A percentile compares a stretch with the other conserved stretches of the same genome.
These are phyloP conservation scores for Paralichthys olivaceus DNA, from an alignment of 2,113 vertebrate species.

Conservation along the genomic window DNA sequence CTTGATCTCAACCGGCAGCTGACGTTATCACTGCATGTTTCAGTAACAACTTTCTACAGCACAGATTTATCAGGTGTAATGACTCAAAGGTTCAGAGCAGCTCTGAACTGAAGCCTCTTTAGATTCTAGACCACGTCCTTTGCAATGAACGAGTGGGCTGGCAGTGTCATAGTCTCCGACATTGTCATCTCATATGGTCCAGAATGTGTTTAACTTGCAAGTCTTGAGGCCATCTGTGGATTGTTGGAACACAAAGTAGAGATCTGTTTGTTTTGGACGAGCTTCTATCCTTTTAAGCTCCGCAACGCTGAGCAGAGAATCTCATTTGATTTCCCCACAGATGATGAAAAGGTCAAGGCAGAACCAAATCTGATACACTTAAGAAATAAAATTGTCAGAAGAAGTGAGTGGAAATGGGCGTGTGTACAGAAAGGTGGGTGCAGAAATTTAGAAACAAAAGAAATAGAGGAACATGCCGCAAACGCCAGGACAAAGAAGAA, in stretches of 20 bases:
- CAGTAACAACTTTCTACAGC: not conserved
- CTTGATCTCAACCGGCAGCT: not conserved
- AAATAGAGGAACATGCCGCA: conserved; percentile 24
- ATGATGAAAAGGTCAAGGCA: conserved; percentile 22
- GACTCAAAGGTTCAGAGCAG: conserved; percentile 1
- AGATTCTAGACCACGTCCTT: conserved; percentile 22
- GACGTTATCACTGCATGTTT: not conserved
- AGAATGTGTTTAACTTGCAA: conserved; percentile 61
- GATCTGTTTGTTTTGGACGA: conserved; percentile 60
- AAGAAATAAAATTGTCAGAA: conserved; percentile 16
- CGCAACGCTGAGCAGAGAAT: conserved; percentile 4
- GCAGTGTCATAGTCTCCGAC: conserved; percentile 30
- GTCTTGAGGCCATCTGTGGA: conserved; percentile 68
- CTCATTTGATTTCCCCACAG: conserved; percentile 44
- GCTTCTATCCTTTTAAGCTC: conserved; percentile 31
- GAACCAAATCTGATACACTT: conserved; percentile 28
- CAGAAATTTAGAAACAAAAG: conserved; percentile 4
- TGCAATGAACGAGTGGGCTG: conserved; percentile 20
- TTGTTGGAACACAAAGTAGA: conserved; percentile 46
- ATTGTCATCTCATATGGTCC: conserved; percentile 62
- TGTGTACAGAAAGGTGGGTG: conserved; percentile 18
- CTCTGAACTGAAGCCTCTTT: conserved; percentile 5
- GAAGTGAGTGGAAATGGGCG: conserved; percentile 16
- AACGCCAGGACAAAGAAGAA: conserved; percentile 26
- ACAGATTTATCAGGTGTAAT: not conserved